A percentile compares a stretch with the other conserved stretches of the same genome.
Evolutionary conservation across 2,888 invertebrate species (phyloP).

Genomic region (Philonicus albiceps): DNA sequence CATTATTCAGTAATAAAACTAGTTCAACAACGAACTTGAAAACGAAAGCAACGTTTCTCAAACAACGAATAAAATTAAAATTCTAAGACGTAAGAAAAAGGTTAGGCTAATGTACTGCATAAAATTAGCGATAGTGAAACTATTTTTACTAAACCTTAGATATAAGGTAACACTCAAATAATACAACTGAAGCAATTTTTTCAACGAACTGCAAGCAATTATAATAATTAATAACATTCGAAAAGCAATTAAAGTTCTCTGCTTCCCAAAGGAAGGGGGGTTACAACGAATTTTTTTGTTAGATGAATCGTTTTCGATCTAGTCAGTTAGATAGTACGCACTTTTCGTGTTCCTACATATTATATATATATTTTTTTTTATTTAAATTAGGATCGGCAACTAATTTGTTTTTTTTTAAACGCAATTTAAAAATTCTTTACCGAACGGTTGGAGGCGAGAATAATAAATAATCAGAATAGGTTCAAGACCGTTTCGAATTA

Average conservation of each 20-base stretch:
- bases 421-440: background rate
- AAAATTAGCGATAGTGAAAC: conserved; percentile 43
- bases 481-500: background rate
- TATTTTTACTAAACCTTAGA: conserved; percentile 9
- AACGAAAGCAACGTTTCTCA: conserved; percentile 64
- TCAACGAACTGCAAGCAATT: conserved; percentile 43
- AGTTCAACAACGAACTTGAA: conserved; percentile 53
- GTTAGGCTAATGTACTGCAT: conserved; percentile 41
- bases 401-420: background rate
- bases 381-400: background rate
- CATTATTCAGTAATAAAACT: conserved; percentile 48
- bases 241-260: conserved; percentile 22
- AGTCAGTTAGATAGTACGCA: conserved; percentile 3
- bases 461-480: background rate
- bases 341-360: background rate
- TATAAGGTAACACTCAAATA: conserved; percentile 13
- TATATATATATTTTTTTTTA: background rate
- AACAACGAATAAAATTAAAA: conserved; percentile 63
- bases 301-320: background rate
- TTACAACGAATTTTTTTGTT: conserved; percentile 14
- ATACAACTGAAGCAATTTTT: conserved; percentile 45
- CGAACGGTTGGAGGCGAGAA: background rate
- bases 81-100: conserved; percentile 54
- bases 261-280: background rate
- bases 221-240: background rate